These are phyloP conservation scores for Tupaia chinensis DNA, from an alignment of 2,113 vertebrate species.

Conservation along the genomic window DNA sequence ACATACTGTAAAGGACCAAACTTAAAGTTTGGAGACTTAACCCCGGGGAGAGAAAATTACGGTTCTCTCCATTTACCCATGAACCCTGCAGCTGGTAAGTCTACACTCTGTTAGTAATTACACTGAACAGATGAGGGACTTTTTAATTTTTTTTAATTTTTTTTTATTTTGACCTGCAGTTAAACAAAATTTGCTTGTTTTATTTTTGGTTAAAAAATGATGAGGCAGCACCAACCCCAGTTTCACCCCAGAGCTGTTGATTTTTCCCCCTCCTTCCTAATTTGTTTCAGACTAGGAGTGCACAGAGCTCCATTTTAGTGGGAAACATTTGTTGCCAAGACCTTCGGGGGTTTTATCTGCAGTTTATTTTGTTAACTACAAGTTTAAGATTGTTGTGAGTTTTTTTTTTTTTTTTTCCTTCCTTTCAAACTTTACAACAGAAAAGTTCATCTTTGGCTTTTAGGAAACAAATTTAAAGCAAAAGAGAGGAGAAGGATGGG, in stretches of 20 bases:
- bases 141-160: slow-evolving; percentile 73
- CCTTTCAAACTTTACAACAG: slow-evolving; percentile 76
- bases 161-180: slow-evolving; percentile 89
- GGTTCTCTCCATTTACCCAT: slow-evolving; percentile 87
- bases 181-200: slow-evolving; percentile 91
- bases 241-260: slow-evolving; percentile 90
- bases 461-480: slow-evolving; percentile 56
- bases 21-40: slow-evolving; percentile 85
- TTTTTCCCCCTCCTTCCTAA: slow-evolving; percentile 86
- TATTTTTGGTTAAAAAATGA: slow-evolving; percentile 90
- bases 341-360: slow-evolving; percentile 87
- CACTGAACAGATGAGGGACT: slow-evolving; percentile 87
- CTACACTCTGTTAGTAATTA: slow-evolving; percentile 90
- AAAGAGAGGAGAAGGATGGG: neutral
- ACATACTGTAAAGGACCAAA: slow-evolving; percentile 82
- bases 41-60: slow-evolving; percentile 87
- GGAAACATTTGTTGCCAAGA: slow-evolving; percentile 87
- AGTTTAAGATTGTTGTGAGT: slow-evolving; percentile 84
- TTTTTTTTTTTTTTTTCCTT: slow-evolving; percentile 33
- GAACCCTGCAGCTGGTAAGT: slow-evolving; percentile 89
- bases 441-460: slow-evolving; percentile 77
- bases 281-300: slow-evolving; percentile 90
- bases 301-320: slow-evolving; percentile 87
- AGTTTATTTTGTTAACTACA: slow-evolving; percentile 90
- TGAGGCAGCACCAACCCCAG: slow-evolving; percentile 88